Percentiles rank a stretch among this genome's conserved stretches.
Evolutionary conservation across 2,888 invertebrate species (phyloP).

Genomic region (Timandra comae): DNA sequence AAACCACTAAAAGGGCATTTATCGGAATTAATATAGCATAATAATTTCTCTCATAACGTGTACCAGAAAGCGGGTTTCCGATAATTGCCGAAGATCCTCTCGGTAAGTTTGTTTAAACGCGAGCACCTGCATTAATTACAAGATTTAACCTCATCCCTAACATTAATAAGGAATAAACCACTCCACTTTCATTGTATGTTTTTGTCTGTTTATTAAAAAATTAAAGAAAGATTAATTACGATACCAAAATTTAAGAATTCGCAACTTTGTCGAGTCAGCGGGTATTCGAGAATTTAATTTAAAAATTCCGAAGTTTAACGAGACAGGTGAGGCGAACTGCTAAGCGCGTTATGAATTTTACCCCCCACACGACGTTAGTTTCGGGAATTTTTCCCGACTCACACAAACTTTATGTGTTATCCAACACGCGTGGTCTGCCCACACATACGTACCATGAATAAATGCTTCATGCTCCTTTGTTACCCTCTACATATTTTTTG

Average conservation of each 20-base stretch:
- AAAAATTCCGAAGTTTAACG: slow-evolving; percentile 74
- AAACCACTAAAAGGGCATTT: slow-evolving; percentile 46
- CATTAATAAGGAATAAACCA: slow-evolving; percentile 65
- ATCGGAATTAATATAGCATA: slow-evolving; percentile 52
- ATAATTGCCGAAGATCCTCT: slow-evolving; percentile 56
- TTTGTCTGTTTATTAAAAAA: slow-evolving; percentile 57
- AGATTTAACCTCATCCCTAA: slow-evolving; percentile 65
- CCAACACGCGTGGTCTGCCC: slow-evolving; percentile 41
- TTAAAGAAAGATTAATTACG: slow-evolving; percentile 63
- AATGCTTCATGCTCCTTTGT: slow-evolving; percentile 27
- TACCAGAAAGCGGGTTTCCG: slow-evolving; percentile 54
- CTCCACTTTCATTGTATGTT: slow-evolving; percentile 44
- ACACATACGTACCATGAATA: slow-evolving; percentile 40
- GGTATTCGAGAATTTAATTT: slow-evolving; percentile 71
- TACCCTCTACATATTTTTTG: slow-evolving; percentile 17
- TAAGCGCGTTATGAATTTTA: slow-evolving; percentile 74
- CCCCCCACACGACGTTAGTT: slow-evolving; percentile 58
- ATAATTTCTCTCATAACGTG: slow-evolving; percentile 50
- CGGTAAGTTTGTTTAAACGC: slow-evolving; percentile 44
- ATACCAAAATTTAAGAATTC: slow-evolving; percentile 68
- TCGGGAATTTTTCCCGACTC: slow-evolving; percentile 62
- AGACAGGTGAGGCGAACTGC: slow-evolving; percentile 72
- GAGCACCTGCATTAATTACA: slow-evolving; percentile 71
- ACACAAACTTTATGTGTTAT: slow-evolving; percentile 60
- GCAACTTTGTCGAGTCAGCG: slow-evolving; percentile 63